Base-by-base conservation (phyloP, 2,113 vertebrate species). In the Pseudolaguvia tuberculata region DNA sequence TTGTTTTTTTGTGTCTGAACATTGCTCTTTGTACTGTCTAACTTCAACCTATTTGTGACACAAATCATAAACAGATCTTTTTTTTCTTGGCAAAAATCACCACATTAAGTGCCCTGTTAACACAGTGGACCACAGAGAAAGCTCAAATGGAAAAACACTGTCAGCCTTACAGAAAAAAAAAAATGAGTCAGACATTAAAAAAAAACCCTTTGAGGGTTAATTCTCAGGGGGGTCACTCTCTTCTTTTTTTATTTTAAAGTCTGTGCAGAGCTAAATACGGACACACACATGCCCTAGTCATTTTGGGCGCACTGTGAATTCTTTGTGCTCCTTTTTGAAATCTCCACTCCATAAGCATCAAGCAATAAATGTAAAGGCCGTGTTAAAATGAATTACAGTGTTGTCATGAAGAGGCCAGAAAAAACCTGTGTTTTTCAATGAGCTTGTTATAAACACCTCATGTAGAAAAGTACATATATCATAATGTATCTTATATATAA, bases 251-350 rank as follows among this genome's bases (percentile, higher is more conserved):
- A 47, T 47, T 59, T 59, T 31, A 18, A 58, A 65, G 58, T 71
- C 57, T 48, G 27, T 57, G 31, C 73, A 73, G 42, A 12, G 68
- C 74, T 81, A 72, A 78, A 73, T 58, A 79, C 73, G 76, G 73
- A 71, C 63, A 58, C 63, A 65, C 68, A 75, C 72, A 69, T 68
- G 70, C 78, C 71, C 31, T 55, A 79, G 73, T 81, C 82, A 74
- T 78, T n/a, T 20, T 25, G 66, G n/a, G 65, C 59, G 76, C 70
- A 77, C 83, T 73, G 71, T 79, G 58, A 58, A 66, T 39, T 62
- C 77, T 80, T 79, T 71, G 67, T 52, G 71, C 73, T 78, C 50
- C 50, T 79, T 76, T n/a, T 81, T 82, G 75, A 75, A 77, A 78
- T 50, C 52, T 58, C 58, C 55, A 67, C 31, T 68, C 47, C 45